Percentiles rank a stretch among this genome's conserved stretches.
These are phyloP conservation scores for Oscheius sp. DNA, from an alignment of 1,140 invertebrate species.

Conservation along the genomic window DNA sequence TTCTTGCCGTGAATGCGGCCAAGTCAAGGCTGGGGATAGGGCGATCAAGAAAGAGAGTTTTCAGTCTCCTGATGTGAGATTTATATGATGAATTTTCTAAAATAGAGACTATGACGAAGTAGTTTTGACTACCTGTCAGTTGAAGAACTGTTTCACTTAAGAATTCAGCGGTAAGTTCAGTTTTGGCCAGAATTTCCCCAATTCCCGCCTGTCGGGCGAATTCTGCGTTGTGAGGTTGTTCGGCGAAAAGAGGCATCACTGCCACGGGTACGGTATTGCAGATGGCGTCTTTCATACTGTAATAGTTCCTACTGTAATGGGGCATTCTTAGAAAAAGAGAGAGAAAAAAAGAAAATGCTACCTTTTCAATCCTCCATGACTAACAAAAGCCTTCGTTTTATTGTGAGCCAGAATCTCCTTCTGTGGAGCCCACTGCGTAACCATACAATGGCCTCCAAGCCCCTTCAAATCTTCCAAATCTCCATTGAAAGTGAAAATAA, in stretches of 20 bases:
- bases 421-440: conserved; percentile 47
- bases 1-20: neutral
- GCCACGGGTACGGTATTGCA: conserved; percentile 33
- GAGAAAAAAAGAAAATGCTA: conserved; percentile 34
- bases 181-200: conserved; percentile 37
- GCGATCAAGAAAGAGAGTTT: no score
- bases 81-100: no score
- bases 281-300: conserved; percentile 46
- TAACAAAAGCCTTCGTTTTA: conserved; percentile 45
- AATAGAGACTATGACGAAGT: no score
- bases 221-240: conserved; percentile 39
- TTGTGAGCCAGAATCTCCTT: conserved; percentile 41
- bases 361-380: conserved; percentile 52
- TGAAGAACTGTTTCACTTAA: neutral
- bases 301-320: conserved; percentile 12
- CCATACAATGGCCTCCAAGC: neutral
- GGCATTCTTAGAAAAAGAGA: no score
- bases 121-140: no score
- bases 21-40: neutral
- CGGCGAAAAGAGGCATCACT: conserved; percentile 41
- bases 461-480: conserved; percentile 12
- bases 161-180: conserved; percentile 15
- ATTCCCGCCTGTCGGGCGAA: conserved; percentile 24
- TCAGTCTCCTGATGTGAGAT: no score
- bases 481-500: conserved; percentile 46